Percentiles rank a stretch among this genome's conserved stretches.
Evolutionary conservation across 2,113 vertebrate species (phyloP).

Genomic region (Sardina pilchardus): DNA sequence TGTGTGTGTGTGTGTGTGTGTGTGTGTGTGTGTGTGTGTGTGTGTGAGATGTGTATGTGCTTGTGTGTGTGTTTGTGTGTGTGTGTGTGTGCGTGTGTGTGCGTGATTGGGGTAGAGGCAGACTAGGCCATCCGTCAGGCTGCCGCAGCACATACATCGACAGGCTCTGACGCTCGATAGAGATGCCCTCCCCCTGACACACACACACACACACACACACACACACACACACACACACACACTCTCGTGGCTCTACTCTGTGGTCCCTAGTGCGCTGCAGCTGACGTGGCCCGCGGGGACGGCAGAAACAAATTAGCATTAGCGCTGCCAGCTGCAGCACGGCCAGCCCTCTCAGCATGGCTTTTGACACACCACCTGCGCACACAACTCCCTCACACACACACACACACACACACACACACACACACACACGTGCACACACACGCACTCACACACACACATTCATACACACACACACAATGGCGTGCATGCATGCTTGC

Average conservation of each 20-base stretch:
- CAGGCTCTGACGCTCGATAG: not conserved
- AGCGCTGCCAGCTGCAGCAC: slow-evolving; percentile 43
- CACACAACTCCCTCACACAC: slow-evolving; percentile 8
- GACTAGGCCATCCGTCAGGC: not conserved
- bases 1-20: slow-evolving; percentile 19
- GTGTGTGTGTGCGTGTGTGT: slow-evolving; percentile 18
- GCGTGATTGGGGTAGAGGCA: slow-evolving; percentile 1
- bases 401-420: not conserved
- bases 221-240: slow-evolving; percentile 1
- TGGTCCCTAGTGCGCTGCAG: not conserved
- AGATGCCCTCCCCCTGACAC: slow-evolving; percentile 6
- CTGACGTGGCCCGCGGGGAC: slow-evolving; percentile 24
- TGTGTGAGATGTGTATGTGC: not conserved
- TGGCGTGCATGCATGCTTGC: not conserved
- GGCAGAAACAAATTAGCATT: slow-evolving; percentile 54
- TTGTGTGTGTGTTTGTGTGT: slow-evolving; percentile 20
- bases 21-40: slow-evolving; percentile 23
- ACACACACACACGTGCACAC: not conserved
- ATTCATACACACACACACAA: not conserved
- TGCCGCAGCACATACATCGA: not conserved
- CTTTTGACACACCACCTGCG: slow-evolving; percentile 51
- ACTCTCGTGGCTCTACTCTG: not conserved
- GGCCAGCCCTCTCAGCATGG: slow-evolving; percentile 36
- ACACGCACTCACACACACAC: not conserved
- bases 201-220: not conserved